Evolutionary conservation across 2,113 vertebrate species (phyloP).

Genomic region (Gadus macrocephalus): DNA sequence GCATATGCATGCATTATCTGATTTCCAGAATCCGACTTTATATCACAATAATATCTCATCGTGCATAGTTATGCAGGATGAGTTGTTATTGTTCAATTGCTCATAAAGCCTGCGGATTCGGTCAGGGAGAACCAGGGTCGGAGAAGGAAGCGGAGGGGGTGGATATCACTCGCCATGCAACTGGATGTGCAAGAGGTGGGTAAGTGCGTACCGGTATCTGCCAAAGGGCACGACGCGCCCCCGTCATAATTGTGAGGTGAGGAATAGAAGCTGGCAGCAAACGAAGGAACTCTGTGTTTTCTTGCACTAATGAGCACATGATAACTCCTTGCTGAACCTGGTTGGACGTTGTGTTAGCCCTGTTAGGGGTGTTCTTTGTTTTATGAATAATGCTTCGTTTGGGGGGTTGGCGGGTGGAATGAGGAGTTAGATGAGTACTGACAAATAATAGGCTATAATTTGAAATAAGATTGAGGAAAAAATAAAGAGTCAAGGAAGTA

Average conservation of each 20-base stretch:
- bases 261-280: constrained; percentile 49
- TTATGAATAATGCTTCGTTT: background rate
- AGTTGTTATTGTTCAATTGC: too few relatives aligned
- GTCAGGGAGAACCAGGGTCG: too few relatives aligned
- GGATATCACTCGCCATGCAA: constrained; percentile 35
- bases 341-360: too few relatives aligned
- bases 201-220: background rate
- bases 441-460: too few relatives aligned
- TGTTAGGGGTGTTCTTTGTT: background rate
- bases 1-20: too few relatives aligned
- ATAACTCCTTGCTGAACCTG: constrained; percentile 21
- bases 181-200: constrained; percentile 17
- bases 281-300: constrained; percentile 17
- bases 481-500: too few relatives aligned
- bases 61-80: too few relatives aligned
- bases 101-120: too few relatives aligned
- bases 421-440: background rate
- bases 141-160: too few relatives aligned
- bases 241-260: constrained; percentile 55
- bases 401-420: background rate
- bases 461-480: too few relatives aligned
- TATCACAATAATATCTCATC: too few relatives aligned
- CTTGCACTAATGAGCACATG: constrained; percentile 40
- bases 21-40: too few relatives aligned
- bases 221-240: constrained; percentile 9